phyloP scores from a whole-genome alignment of 2,888 invertebrate species.

The Torymus aiolomorphi region DNA sequence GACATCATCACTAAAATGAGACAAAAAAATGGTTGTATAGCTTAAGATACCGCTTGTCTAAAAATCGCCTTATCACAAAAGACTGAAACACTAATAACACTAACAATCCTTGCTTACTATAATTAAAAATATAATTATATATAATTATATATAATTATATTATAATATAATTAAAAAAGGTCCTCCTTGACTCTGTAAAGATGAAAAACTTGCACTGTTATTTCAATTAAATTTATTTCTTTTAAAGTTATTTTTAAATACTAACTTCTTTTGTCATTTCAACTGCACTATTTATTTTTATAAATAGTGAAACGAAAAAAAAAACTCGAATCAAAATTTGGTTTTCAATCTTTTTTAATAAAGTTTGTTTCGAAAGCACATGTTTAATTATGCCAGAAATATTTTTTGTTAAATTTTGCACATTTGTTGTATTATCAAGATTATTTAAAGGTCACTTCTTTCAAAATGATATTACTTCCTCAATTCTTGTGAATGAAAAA shows the following conservation, averaged over 20 bases:
- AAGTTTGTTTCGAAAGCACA: background rate
- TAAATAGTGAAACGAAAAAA: background rate
- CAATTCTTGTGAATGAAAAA: no score
- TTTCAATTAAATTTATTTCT: conserved; percentile 36
- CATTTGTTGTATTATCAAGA: no score
- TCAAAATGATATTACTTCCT: background rate
- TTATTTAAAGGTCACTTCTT: background rate
- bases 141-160: no score
- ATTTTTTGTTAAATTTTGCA: background rate
- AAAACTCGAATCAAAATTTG: conserved; percentile 15
- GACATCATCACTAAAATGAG: no score
- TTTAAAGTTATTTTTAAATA: conserved; percentile 1
- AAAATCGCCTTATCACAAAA: conserved; percentile 68
- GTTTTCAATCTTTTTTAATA: conserved; percentile 5
- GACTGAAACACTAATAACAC: conserved; percentile 65
- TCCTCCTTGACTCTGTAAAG: conserved; percentile 3
- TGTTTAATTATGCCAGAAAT: conserved; percentile 13
- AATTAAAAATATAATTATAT: conserved; percentile 27
- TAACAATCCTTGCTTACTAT: conserved; percentile 61
- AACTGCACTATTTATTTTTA: background rate
- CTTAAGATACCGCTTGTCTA: conserved; percentile 56
- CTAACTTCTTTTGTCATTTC: background rate
- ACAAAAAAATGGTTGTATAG: conserved; percentile 49
- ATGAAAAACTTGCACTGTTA: conserved; percentile 27
- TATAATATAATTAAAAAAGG: no score